Base-by-base conservation (phyloP, 23 tunicate genomes). In the Aplidium turbinatum region DNA sequence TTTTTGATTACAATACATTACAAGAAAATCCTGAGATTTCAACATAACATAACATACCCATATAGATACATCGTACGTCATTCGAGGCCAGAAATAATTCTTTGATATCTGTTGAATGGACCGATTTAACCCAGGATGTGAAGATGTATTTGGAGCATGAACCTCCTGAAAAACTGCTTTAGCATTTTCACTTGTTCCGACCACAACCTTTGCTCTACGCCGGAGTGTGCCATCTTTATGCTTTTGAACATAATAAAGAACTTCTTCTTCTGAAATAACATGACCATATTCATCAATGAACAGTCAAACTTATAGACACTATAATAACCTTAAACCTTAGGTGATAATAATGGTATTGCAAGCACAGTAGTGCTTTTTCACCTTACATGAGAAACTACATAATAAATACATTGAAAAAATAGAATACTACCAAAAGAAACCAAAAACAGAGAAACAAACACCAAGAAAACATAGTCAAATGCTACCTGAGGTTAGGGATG, bases 71-170 rank as follows among this genome's bases (percentile, higher is more conserved):
- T 81, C 79, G 58, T 81, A 81, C 33, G 87, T 81, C 87, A 81
- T 81, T 21, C 79, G 72, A 7, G 87, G 87, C 87, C 87, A 81
- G 32, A 81, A 81, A 63, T 70, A 81, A n/a, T 72, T 38, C 32
- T 72, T 45, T 21, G 87, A 81, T 4, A 81, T 45, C 13, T 76
- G 47, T 47, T 81, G 87, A 45, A 81, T 36, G 1, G 87, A 60
- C 21, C 73, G 58, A 70, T 81, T 81, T 21, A 72, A 32, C 21
- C 87, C 87, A 9, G 45, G 69, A 70, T 81, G 87, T 20, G 58
- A 20, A 36, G 27, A 42, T 18, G 63, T 60, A 32, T 81, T 60
- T 26, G 63, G 46, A 3, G 34, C 21, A 62, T 81, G 87, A 30
- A 72, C 73, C 24, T 58, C 63, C 33, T 31, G 24, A 52, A 81